Evolutionary conservation across 2,888 invertebrate species (phyloP).

Genomic region (Limnephilus lunatus): DNA sequence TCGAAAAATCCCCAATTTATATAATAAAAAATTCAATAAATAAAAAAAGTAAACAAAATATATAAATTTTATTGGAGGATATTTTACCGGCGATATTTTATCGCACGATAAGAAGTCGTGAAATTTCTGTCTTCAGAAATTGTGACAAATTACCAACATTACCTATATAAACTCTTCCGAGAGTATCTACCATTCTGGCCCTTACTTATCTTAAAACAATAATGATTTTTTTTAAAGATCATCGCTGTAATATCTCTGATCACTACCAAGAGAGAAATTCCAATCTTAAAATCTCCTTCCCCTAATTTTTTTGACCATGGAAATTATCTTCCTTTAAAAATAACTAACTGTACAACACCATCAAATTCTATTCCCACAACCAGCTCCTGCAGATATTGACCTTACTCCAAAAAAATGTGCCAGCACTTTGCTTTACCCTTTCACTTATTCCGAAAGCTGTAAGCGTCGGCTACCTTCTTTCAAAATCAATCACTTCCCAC

Average conservation of each 20-base stretch:
- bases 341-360: too few relatives aligned
- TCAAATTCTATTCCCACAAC: too few relatives aligned
- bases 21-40: too few relatives aligned
- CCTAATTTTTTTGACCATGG: background rate
- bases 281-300: background rate
- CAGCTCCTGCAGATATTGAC: background rate
- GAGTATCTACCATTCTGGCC: background rate
- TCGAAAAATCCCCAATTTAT: too few relatives aligned
- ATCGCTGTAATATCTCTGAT: background rate
- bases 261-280: background rate
- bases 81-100: too few relatives aligned
- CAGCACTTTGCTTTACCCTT: background rate
- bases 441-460: background rate
- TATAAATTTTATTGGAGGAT: too few relatives aligned
- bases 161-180: background rate
- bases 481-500: background rate
- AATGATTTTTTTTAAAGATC: background rate
- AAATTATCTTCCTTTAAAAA: background rate
- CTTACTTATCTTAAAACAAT: background rate
- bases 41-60: too few relatives aligned
- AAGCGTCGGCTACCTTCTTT: background rate
- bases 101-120: too few relatives aligned
- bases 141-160: too few relatives aligned
- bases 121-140: too few relatives aligned
- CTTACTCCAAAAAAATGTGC: background rate